Evolutionary conservation across 2,113 vertebrate species (phyloP).

Genomic region (Toxotes chatareus): DNA sequence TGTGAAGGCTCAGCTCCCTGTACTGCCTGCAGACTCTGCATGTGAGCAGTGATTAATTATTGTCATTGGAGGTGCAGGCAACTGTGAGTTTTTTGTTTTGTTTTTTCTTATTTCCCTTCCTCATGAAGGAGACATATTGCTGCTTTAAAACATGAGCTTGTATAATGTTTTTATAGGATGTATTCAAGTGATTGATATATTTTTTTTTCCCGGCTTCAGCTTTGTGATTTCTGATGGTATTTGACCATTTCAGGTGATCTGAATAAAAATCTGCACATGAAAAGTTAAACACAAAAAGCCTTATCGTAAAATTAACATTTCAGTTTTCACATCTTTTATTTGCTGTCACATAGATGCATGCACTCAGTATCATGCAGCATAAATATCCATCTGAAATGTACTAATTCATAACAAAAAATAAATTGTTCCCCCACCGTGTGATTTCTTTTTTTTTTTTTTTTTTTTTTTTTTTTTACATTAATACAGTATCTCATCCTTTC

Average conservation of each 20-base stretch:
- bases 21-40: slow-evolving; percentile 46
- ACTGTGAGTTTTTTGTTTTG: background rate
- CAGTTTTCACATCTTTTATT: background rate
- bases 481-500: slow-evolving; percentile 9
- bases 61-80: slow-evolving; percentile 31
- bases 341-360: background rate
- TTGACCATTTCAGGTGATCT: background rate
- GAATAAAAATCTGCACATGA: background rate
- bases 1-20: slow-evolving; percentile 34
- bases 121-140: background rate
- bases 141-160: background rate
- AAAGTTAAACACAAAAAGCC: background rate
- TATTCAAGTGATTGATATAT: background rate
- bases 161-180: background rate
- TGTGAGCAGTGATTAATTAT: slow-evolving; percentile 56
- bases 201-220: background rate
- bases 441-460: background rate
- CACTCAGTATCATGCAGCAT: background rate
- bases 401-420: background rate
- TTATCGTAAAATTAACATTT: background rate
- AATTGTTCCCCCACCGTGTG: background rate
- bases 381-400: background rate
- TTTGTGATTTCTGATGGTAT: background rate
- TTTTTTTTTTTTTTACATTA: background rate
- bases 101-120: background rate